Conservation (phyloP, 1,140 invertebrate species). For the Lineus longissimus region DNA sequence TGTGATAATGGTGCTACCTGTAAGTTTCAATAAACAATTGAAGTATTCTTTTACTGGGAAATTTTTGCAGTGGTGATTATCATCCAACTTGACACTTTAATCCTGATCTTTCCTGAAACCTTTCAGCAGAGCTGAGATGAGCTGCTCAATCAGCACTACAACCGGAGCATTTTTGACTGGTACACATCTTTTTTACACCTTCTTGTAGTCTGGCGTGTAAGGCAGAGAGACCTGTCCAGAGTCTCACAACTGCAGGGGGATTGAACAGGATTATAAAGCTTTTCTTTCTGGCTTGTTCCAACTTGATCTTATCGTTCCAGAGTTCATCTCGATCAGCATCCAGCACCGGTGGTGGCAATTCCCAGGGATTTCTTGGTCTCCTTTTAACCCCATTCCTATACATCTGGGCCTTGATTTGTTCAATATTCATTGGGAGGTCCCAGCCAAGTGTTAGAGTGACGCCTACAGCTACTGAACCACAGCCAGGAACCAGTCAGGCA, state of each 20-base stretch:
- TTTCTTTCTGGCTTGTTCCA: too few species aligned
- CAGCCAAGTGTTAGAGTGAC: slow-evolving; percentile 10
- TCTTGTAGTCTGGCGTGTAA: not conserved
- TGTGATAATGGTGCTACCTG: slow-evolving; percentile 71
- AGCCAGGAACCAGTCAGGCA: not conserved
- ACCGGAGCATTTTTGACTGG: not conserved
- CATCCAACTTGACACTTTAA: too few species aligned
- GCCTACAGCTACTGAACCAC: slow-evolving; percentile 5
- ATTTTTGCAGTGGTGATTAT: not conserved
- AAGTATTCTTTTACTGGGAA: not conserved
- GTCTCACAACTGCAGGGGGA: too few species aligned
- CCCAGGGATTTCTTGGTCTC: not conserved
- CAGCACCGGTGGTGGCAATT: slow-evolving; percentile 10
- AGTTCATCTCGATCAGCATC: not conserved
- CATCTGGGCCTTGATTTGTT: slow-evolving; percentile 23
- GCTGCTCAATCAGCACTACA: too few species aligned
- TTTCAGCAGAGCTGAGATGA: too few species aligned
- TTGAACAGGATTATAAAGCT: too few species aligned
- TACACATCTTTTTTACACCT: not conserved
- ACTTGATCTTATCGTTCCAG: too few species aligned
- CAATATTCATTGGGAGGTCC: slow-evolving; percentile 16
- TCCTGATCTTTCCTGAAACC: too few species aligned
- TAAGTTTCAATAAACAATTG: slow-evolving; percentile 48
- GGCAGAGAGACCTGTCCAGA: too few species aligned
- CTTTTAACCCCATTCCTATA: slow-evolving; percentile 30